phyloP scores from a whole-genome alignment of 2,797 vertebrate genomes.

The Microctenopoma stevenorrisi region DNA sequence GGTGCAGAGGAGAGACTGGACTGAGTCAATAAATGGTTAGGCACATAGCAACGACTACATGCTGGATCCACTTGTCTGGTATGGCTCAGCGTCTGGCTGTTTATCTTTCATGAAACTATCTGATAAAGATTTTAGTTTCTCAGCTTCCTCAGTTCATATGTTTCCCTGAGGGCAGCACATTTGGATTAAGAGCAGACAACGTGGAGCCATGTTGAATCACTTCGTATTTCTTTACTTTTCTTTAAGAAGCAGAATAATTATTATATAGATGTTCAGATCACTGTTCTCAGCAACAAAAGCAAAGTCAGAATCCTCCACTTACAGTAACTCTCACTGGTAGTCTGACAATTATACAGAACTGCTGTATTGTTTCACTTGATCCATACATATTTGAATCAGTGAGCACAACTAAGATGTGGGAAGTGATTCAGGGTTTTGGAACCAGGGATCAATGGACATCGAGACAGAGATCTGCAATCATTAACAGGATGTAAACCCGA shows the following conservation, averaged over 20 bases:
- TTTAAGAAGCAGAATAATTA: slow-evolving; percentile 52
- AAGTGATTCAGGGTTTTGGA: neutral
- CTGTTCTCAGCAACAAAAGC: slow-evolving; percentile 21
- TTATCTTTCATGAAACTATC: slow-evolving; percentile 85
- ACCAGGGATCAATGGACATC: neutral
- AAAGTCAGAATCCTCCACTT: neutral
- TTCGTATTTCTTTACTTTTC: slow-evolving; percentile 76
- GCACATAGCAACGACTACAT: slow-evolving; percentile 73
- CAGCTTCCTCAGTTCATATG: slow-evolving; percentile 70
- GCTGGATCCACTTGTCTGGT: slow-evolving; percentile 52
- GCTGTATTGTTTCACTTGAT: slow-evolving; percentile 1
- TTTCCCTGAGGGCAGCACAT: slow-evolving; percentile 84
- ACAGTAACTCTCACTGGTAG: neutral
- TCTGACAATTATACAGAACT: neutral
- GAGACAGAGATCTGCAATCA: slow-evolving; percentile 1
- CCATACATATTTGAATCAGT: neutral
- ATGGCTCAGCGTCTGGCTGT: slow-evolving; percentile 71
- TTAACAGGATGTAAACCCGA: neutral
- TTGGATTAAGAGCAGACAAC: slow-evolving; percentile 84
- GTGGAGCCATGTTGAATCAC: slow-evolving; percentile 82
- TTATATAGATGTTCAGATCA: slow-evolving; percentile 67
- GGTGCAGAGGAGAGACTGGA: slow-evolving; percentile 71
- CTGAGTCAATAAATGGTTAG: slow-evolving; percentile 78
- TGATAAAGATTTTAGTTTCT: slow-evolving; percentile 80
- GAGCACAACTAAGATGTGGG: neutral